These are phyloP conservation scores for Rhingia campestris DNA, from an alignment of 2,888 invertebrate genomes.

Conservation along the genomic window DNA sequence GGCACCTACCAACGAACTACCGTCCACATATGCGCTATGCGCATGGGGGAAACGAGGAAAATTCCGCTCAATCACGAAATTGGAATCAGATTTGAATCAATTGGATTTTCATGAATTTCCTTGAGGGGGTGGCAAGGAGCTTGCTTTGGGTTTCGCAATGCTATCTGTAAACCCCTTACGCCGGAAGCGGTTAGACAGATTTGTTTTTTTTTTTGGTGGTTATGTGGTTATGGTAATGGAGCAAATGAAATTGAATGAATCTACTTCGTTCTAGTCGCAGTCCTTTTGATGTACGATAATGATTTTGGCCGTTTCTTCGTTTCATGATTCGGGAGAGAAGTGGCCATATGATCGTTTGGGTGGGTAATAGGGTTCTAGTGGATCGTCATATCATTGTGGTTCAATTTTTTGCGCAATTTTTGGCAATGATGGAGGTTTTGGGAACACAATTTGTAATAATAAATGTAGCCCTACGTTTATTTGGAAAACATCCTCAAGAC, in stretches of 20 bases:
- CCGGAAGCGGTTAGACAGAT: conserved; percentile 55
- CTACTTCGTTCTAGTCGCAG: conserved; percentile 33
- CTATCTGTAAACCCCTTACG: conserved; percentile 1
- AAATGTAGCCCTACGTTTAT: too few species aligned
- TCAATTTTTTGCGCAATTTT: too few species aligned
- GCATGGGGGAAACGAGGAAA: conserved; percentile 15
- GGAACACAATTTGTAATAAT: too few species aligned
- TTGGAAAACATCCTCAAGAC: too few species aligned
- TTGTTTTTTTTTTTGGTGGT: background rate
- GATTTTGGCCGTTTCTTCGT: conserved; percentile 22
- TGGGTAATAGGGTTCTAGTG: too few species aligned
- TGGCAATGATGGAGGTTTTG: too few species aligned
- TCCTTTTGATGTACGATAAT: conserved; percentile 49
- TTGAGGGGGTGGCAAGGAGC: conserved; percentile 30
- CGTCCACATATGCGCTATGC: background rate
- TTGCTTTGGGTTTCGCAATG: conserved; percentile 36
- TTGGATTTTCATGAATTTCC: conserved; percentile 54
- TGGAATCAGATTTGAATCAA: conserved; percentile 72
- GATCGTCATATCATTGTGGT: too few species aligned
- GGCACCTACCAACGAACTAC: background rate
- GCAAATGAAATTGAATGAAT: conserved; percentile 60
- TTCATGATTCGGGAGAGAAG: too few species aligned
- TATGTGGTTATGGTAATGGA: conserved; percentile 54
- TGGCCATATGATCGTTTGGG: too few species aligned
- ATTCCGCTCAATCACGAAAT: conserved; percentile 67